Evolutionary conservation across 2,113 vertebrate genomes (phyloP).

Genomic region (Carettochelys insculpta): DNA sequence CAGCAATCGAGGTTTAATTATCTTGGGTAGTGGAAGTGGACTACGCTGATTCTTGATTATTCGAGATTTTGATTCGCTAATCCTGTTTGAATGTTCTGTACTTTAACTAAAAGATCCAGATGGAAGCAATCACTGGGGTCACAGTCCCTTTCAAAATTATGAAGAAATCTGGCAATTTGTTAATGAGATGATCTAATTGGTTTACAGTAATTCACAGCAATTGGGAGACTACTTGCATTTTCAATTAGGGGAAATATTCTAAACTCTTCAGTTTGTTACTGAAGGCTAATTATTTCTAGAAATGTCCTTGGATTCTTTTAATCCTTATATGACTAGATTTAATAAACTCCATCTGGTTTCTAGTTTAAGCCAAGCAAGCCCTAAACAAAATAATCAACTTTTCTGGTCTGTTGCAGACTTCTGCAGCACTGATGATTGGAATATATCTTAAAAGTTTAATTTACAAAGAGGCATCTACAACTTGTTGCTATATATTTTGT

Average conservation of each 20-base stretch:
- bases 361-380: not conserved
- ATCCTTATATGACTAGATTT: not conserved
- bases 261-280: not conserved
- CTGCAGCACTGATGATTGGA: not conserved
- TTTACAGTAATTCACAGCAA: not conserved
- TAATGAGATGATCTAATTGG: not conserved
- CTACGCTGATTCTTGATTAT: not conserved
- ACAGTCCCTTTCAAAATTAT: not conserved
- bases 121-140: not conserved
- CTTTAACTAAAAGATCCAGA: not conserved
- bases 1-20: constrained; percentile 14
- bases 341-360: constrained; percentile 11
- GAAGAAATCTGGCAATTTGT: not conserved
- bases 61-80: not conserved
- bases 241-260: not conserved
- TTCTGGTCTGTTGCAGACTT: not conserved
- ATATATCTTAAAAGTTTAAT: not conserved
- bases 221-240: not conserved
- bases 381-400: not conserved
- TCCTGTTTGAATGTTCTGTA: not conserved
- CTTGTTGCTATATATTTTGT: constrained; percentile 15
- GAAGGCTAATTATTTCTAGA: not conserved
- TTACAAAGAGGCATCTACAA: constrained; percentile 6
- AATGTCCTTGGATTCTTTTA: not conserved
- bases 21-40: constrained; percentile 12